Evolutionary conservation across 2,113 vertebrate genomes (phyloP).

Genomic region (Saguinus imperator): DNA sequence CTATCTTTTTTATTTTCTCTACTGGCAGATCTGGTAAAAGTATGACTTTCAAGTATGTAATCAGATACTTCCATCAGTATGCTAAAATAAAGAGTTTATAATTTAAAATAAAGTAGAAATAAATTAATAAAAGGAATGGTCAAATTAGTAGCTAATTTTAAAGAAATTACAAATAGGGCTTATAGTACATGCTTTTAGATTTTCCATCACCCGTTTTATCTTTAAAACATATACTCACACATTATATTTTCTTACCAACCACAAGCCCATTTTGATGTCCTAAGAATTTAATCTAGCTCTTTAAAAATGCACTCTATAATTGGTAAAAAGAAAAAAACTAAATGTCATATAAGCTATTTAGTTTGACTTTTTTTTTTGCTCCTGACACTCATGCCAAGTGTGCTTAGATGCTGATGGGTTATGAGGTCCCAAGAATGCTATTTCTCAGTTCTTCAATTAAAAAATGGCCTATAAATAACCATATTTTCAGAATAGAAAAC

Average conservation of each 20-base stretch:
- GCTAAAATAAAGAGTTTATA: neutral
- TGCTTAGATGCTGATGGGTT: neutral
- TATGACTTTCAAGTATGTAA: conserved; percentile 1
- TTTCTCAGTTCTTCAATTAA: neutral
- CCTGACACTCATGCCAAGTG: neutral
- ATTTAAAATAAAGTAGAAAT: neutral
- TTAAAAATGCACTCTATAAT: neutral
- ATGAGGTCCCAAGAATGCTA: neutral
- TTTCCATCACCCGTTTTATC: neutral
- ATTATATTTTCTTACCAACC: neutral
- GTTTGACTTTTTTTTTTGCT: conserved; percentile 18
- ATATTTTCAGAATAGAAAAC: neutral
- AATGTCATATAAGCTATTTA: neutral
- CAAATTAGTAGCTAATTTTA: neutral
- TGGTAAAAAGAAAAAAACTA: neutral
- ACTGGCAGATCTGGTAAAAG: neutral
- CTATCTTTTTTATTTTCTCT: neutral
- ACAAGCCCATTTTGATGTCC: neutral
- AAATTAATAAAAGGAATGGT: neutral
- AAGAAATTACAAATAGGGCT: neutral
- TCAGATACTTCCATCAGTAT: neutral
- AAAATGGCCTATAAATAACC: neutral
- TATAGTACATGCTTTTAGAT: neutral
- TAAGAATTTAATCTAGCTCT: neutral
- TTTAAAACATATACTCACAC: neutral